Base-by-base conservation (phyloP, 1,140 invertebrate genomes). In the Nixonia krombeini region DNA sequence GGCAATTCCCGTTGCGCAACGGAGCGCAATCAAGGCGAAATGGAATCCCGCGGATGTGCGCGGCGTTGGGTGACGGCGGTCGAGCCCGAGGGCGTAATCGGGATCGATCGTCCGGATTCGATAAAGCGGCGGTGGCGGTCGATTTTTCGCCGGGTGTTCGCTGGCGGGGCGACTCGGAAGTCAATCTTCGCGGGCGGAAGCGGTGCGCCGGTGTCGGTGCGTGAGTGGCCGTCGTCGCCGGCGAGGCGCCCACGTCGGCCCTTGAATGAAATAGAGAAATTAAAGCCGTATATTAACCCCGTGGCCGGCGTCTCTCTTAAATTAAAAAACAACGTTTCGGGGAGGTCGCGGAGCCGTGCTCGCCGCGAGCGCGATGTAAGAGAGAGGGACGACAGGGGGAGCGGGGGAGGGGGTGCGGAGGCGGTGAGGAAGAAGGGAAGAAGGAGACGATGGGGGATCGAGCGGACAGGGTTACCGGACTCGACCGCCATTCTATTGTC, bases 311-410 rank as follows among this genome's bases (percentile, higher is more conserved):
- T 74, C 72, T 75, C 72, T 75, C 70, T 68, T 80, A 84, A 84
- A 82, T 84, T 82, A 82, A 82, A 84, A 84, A 83, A 81, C 80
- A 83, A 84, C 80, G 82, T 81, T 79, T 84, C 70, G 75, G 73
- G 35, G 45, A 40, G 55, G 15, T 16, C 8, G 55, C 38, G 12
- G 13, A 41, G 55, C 40, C 21, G 31, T 50, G 40, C 33, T 23
- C 44, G 35, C 31, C 28, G 1, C 25, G 35, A 28, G 33, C 55
- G 31, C 26, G 16, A 28, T 18, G 56, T 29, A 51, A 13, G 10
- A 42, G 18, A 49, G 25, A 23, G 38, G 26, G 33, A 26, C 17
- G 21, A 16, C 16, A 7, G 15, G 6, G 5, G 21, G 13, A 8
- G 18, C 18, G 31, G 5, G 45, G 28, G 2, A 28, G 10, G n/a